A percentile compares a stretch with the other conserved stretches of the same genome.
These are phyloP conservation scores for Mesembrinibis cayennensis DNA, from an alignment of 2,113 vertebrate species.

Conservation along the genomic window DNA sequence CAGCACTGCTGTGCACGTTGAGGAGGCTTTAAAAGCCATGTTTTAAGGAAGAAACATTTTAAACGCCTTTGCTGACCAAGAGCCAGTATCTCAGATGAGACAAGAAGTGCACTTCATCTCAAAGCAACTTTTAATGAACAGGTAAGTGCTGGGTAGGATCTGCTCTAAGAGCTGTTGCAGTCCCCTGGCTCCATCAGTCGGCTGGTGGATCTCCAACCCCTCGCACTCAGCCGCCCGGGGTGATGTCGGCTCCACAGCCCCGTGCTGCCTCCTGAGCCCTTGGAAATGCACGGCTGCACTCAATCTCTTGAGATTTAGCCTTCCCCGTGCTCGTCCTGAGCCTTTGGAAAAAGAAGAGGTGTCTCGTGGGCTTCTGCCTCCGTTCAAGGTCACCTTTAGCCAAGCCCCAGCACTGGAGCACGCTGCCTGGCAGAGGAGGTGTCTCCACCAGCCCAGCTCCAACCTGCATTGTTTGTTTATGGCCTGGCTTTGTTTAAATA, in stretches of 20 bases:
- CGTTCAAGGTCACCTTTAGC: not conserved
- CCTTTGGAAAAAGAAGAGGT: not conserved
- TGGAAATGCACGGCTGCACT: not conserved
- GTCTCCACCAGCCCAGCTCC: not conserved
- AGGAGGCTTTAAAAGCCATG: not conserved
- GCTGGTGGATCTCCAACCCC: not conserved
- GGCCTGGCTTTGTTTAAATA: not conserved
- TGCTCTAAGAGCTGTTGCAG: not conserved
- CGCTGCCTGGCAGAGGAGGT: not conserved
- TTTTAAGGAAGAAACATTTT: not conserved
- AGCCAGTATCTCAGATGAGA: not conserved
- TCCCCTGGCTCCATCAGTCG: not conserved
- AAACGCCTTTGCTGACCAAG: not conserved
- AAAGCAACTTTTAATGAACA: not conserved
- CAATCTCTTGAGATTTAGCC: not conserved
- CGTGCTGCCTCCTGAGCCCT: too few species aligned
- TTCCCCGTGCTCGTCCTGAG: accelerated
- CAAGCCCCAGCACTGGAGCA: too few species aligned
- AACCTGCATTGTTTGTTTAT: not conserved
- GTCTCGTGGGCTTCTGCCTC: not conserved
- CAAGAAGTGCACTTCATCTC: not conserved
- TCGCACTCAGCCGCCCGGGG: not conserved
- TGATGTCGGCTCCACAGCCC: not conserved
- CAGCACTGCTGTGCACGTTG: not conserved
- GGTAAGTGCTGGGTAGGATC: not conserved